Percentiles rank a stretch among this genome's conserved stretches.
These are phyloP conservation scores for Thumatha senex DNA, from an alignment of 2,888 invertebrate genomes.

Conservation along the genomic window DNA sequence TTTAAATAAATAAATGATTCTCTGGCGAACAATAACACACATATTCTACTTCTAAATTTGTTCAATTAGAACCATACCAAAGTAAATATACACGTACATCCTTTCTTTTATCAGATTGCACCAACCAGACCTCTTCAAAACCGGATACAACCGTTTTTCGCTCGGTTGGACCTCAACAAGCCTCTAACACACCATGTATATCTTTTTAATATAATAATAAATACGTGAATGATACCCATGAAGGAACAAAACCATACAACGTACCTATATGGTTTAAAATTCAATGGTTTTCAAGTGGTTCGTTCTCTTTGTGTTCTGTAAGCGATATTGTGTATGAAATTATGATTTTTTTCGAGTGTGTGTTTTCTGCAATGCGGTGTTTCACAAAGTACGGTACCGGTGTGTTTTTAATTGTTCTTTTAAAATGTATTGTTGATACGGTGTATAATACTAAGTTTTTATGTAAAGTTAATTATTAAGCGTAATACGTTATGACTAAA, in stretches of 20 bases:
- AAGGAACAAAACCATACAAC: constrained; percentile 31
- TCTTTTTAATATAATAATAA: constrained; percentile 70
- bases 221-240: constrained; percentile 60
- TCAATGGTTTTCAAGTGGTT: constrained; percentile 36
- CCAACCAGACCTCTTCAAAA: constrained; percentile 64
- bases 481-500: too few relatives aligned
- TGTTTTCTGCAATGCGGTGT: constrained; percentile 15
- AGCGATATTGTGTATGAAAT: constrained; percentile 37
- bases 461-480: background rate
- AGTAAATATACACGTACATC: constrained; percentile 2
- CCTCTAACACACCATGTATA: constrained; percentile 68
- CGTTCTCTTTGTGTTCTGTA: constrained; percentile 25
- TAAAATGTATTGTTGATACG: background rate
- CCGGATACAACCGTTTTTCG: constrained; percentile 77
- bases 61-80: background rate
- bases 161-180: constrained; percentile 64
- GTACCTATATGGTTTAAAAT: constrained; percentile 27
- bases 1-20: too few relatives aligned
- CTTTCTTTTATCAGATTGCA: constrained; percentile 24
- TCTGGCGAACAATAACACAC: too few relatives aligned
- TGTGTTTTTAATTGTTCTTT: constrained; percentile 1
- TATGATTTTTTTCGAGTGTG: constrained; percentile 22
- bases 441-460: background rate
- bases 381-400: constrained; percentile 3
- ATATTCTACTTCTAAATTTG: too few relatives aligned